Base-by-base conservation (phyloP, 1,140 invertebrate species). In the Bombus confusus region DNA sequence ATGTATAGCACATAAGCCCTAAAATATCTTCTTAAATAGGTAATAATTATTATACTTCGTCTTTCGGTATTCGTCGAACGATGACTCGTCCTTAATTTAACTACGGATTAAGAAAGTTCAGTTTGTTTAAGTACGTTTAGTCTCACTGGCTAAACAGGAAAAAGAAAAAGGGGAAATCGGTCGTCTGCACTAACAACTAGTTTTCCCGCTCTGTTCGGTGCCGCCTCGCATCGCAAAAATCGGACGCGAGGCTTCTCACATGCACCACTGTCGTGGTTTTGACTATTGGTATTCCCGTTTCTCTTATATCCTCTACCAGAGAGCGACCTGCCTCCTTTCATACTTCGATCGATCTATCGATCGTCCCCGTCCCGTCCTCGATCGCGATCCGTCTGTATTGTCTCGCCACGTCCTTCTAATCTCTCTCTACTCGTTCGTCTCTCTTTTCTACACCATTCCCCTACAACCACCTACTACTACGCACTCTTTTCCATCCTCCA, bases 391-490 rank as follows among this genome's bases (percentile, higher is more conserved):
- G n/a, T 57, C 72, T 47, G 34, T 66, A 80, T 76, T 43, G 47
- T 79, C 66, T 80, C 75, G 41, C 72, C n/a, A 28, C 41, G 34
- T 31, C 31, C 31, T 74, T 74, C 47, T 37, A 69, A 41, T 6
- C 28, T 62, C n/a, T 37, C 25, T 69, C 62, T 62, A 37, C 25
- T 43, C 66, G 31, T 15, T 59, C 22, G 10, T 69, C 34, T 37
- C 15, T 83, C 37, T 31, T 68, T 31, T 86, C 87, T 66, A 37
- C n/a, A 43, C 74, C 77, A 57, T 73, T 73, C 69, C n/a, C 43
- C 75, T 88, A 91, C 89, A 90, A 90, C 80, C 89, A 88, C 75
- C 83, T 88, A 88, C 86, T 88, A 80, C 83, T 89, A 86, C 86
- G 74, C 69, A 86, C 76, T 86, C 62, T 86, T 47, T 82, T 25